Evolutionary conservation across 2,888 invertebrate genomes (phyloP).

Genomic region (Parapristionchus giblindavisi): DNA sequence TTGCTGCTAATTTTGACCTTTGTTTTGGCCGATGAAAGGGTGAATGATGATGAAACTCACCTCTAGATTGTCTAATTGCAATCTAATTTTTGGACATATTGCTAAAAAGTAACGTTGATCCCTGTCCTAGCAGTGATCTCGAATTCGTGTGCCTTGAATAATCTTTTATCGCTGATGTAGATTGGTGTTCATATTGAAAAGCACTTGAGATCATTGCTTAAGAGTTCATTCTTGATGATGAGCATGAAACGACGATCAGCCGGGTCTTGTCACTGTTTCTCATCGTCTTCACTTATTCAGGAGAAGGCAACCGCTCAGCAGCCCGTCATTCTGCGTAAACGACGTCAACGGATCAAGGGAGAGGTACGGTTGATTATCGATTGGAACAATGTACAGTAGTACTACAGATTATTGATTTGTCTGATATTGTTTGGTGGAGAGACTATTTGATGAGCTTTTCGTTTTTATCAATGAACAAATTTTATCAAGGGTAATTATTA

Average conservation of each 20-base stretch:
- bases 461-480: not conserved
- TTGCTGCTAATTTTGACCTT: too few relatives aligned
- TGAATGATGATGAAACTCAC: too few relatives aligned
- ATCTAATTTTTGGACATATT: not conserved
- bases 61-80: too few relatives aligned
- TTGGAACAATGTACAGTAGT: not conserved
- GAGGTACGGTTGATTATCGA: conserved; percentile 11
- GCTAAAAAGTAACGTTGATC: too few relatives aligned
- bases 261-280: too few relatives aligned
- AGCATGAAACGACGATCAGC: too few relatives aligned
- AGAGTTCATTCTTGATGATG: too few relatives aligned
- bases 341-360: conserved; percentile 86
- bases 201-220: too few relatives aligned
- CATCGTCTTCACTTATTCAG: conserved; percentile 40
- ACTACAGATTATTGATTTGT: conserved; percentile 63
- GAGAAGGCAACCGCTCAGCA: conserved; percentile 66
- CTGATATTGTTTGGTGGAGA: conserved; percentile 61
- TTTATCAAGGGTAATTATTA: not conserved
- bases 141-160: too few relatives aligned
- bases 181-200: not conserved
- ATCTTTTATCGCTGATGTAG: not conserved
- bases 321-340: conserved; percentile 88
- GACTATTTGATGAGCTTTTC: not conserved
- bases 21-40: too few relatives aligned
- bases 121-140: too few relatives aligned